Base-by-base conservation (phyloP, 2,797 vertebrate species). In the Chromis chromis region DNA sequence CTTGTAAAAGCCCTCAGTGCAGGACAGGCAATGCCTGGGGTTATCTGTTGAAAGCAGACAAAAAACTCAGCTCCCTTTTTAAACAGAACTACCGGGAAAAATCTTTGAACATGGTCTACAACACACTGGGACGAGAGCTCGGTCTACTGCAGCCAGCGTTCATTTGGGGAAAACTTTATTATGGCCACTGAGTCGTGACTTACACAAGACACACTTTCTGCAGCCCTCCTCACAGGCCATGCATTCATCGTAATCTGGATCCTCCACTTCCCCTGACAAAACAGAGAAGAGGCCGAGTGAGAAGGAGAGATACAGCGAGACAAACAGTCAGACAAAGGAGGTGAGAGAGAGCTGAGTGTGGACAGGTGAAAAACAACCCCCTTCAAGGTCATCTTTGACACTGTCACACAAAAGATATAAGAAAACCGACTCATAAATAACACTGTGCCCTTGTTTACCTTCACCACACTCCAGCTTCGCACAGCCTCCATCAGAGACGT, bases 201-300 rank as follows among this genome's bases (percentile, higher is more conserved):
- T 96, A 99, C 97, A 96, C 12, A 92, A 60, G 52, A 92, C 90
- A 86, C 97, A 99, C 54, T 94, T 95, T 81, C 87, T 95, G 76
- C 98, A 99, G 78, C 97, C 97, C 65, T 96, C 95, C 89, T 96
- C 95, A 79, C 97, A 99, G 36, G 94, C 67, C 86, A 96, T 76
- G 28, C 97, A 98, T 39, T 93, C 94, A 33, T 95, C 94, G 22
- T 95, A 95, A 75, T 96, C 94, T 50, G 94, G 94, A 80, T 97
- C 96, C 89, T 96, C 95, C 49, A 96, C 91, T 92, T 97, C 94
- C 71, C 95, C 98, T 98, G 84, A 17, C 63, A 57, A 53, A 85
- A 68, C 39, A 36, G 46, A 42, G 14, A 57, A 64, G 21, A 67
- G 12, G 50, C 8, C 46, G 22, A 56, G 21, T 4, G 25, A 17